Conservation (phyloP, 1,140 invertebrate genomes). For the Tigriopus japonicus region DNA sequence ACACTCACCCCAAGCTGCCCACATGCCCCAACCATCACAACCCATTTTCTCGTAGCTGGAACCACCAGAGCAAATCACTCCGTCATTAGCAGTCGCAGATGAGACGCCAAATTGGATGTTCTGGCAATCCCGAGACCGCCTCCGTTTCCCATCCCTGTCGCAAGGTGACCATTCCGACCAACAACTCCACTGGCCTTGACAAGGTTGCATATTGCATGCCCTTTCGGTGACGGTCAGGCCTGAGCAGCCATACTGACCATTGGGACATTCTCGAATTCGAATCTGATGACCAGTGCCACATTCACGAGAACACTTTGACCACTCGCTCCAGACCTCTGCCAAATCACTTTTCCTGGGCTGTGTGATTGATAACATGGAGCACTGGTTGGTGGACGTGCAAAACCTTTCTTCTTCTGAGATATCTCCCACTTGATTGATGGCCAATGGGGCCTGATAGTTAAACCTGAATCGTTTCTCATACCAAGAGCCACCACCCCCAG, state of each 20-base stretch:
- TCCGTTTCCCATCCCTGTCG: neutral
- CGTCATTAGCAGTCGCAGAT: neutral
- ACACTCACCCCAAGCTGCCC: neutral
- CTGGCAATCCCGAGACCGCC: neutral
- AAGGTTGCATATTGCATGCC: conserved; percentile 8
- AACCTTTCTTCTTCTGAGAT: neutral
- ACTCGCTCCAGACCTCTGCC: conserved; percentile 1
- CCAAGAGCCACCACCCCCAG: neutral
- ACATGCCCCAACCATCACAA: neutral
- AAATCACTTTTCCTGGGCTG: neutral
- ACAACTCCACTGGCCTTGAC: conserved; percentile 6
- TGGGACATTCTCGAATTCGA: neutral
- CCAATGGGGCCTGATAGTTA: conserved; percentile 6
- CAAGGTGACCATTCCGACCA: conserved; percentile 12
- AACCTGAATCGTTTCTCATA: conserved; percentile 11
- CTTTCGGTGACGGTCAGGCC: neutral
- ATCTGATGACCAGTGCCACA: conserved; percentile 9
- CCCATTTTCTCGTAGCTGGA: neutral
- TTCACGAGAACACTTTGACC: neutral
- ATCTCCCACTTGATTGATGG: conserved; percentile 2
- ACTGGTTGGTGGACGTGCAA: neutral
- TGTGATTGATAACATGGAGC: neutral
- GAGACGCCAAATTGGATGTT: neutral
- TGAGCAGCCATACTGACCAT: neutral
- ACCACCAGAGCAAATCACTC: neutral